Evolutionary conservation across 1,140 invertebrate species (phyloP).

Genomic region (Aradophagus sp.): DNA sequence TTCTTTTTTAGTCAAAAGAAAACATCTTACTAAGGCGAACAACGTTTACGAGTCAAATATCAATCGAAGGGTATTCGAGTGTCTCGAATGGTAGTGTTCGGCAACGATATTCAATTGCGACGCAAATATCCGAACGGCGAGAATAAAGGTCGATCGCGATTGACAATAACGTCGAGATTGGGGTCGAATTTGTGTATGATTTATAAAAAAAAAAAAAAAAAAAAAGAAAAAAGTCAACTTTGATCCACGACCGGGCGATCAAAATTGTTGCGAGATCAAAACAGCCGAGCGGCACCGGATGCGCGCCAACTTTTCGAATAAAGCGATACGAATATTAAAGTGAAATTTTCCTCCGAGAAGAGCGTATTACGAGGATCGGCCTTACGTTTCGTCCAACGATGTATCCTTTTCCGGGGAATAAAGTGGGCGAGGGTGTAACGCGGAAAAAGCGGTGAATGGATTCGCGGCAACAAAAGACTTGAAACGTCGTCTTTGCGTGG

Average conservation of each 20-base stretch:
- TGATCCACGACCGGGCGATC: constrained; percentile 20
- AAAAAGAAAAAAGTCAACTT: constrained; percentile 13
- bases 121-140: constrained; percentile 26
- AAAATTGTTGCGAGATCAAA: constrained; percentile 26
- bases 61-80: constrained; percentile 23
- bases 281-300: constrained; percentile 9
- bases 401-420: constrained; percentile 22
- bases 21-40: constrained; percentile 7
- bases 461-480: constrained; percentile 18
- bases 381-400: constrained; percentile 20
- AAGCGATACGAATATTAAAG: constrained; percentile 34
- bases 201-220: too few relatives aligned
- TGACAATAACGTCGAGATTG: constrained; percentile 24
- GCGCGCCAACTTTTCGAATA: constrained; percentile 12
- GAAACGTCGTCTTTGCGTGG: not conserved
- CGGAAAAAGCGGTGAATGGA: constrained; percentile 8
- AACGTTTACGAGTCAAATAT: constrained; percentile 10
- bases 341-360: constrained; percentile 23
- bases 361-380: constrained; percentile 20
- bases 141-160: constrained; percentile 28
- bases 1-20: too few relatives aligned
- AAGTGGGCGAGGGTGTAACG: constrained; percentile 16
- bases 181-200: constrained; percentile 24
- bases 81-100: constrained; percentile 21
- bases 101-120: constrained; percentile 30